Percentiles rank a stretch among this genome's conserved stretches.
These are phyloP conservation scores for Lomographa bimaculata DNA, from an alignment of 2,888 invertebrate genomes.

Conservation along the genomic window DNA sequence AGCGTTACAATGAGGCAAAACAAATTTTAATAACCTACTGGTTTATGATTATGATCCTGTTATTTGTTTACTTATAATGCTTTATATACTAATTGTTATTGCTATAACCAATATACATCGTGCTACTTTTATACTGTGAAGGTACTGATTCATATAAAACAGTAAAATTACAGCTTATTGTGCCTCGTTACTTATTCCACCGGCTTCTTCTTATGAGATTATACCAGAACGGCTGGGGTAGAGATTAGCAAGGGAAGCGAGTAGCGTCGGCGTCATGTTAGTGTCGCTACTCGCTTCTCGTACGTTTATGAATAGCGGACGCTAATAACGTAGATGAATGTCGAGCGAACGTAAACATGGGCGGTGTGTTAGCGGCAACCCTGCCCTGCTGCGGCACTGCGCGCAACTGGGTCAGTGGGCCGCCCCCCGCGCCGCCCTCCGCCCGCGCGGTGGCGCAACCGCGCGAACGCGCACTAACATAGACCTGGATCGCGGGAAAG, in stretches of 20 bases:
- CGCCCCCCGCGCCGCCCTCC: conserved; percentile 84
- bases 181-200: too few species aligned
- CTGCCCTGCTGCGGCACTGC: conserved; percentile 85
- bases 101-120: too few species aligned
- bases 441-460: conserved; percentile 80
- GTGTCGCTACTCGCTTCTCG: conserved; percentile 30
- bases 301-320: conserved; percentile 38
- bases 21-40: too few species aligned
- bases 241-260: conserved; percentile 1
- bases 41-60: too few species aligned
- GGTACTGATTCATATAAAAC: too few species aligned
- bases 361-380: conserved; percentile 77
- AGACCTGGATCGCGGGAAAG: conserved; percentile 96
- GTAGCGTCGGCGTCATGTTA: conserved; percentile 14
- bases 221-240: too few species aligned
- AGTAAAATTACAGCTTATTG: too few species aligned
- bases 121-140: too few species aligned
- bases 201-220: too few species aligned
- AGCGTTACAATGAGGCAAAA: too few species aligned
- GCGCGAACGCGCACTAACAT: conserved; percentile 89
- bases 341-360: conserved; percentile 74
- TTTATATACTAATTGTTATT: too few species aligned
- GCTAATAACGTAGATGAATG: conserved; percentile 54
- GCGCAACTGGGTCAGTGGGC: conserved; percentile 94
- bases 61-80: too few species aligned